phyloP scores from a whole-genome alignment of 2,888 invertebrate genomes.

The Stratiomys singularior region DNA sequence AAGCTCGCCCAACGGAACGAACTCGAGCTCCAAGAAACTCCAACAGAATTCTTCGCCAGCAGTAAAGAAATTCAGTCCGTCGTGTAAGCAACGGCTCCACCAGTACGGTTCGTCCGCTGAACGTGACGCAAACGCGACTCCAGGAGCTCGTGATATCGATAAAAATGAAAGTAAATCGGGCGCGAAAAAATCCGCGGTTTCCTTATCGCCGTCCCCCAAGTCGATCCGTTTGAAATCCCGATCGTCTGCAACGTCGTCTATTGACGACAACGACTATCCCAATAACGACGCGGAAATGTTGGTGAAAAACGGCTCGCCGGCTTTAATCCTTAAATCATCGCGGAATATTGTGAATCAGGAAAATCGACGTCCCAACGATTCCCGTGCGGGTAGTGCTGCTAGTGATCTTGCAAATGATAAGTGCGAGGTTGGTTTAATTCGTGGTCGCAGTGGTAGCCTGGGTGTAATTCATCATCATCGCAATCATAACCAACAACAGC shows the following conservation, averaged over 20 bases:
- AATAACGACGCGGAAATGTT: constrained; percentile 48
- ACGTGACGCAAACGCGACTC: constrained; percentile 6
- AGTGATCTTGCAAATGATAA: constrained; percentile 47
- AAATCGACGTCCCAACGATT: constrained; percentile 66
- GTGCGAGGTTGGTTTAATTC: neutral
- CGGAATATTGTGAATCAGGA: constrained; percentile 67
- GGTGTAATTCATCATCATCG: neutral
- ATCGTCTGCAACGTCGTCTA: constrained; percentile 22
- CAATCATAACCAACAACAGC: neutral
- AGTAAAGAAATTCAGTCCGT: constrained; percentile 61
- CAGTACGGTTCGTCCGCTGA: constrained; percentile 39
- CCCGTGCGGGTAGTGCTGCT: constrained; percentile 45
- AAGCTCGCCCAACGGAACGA: neutral
- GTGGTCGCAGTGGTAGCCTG: neutral
- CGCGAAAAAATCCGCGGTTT: constrained; percentile 41
- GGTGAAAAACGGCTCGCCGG: neutral
- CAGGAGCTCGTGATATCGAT: neutral
- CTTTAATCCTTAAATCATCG: constrained; percentile 6
- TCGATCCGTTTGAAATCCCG: constrained; percentile 28
- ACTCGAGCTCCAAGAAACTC: constrained; percentile 23
- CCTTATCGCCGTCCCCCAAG: neutral
- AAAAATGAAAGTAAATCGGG: constrained; percentile 41
- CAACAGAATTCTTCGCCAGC: constrained; percentile 50
- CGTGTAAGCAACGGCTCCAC: constrained; percentile 59
- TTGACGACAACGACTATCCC: constrained; percentile 70